Evolutionary conservation across 2,113 vertebrate genomes (phyloP).

Genomic region (Hyaena hyaena): DNA sequence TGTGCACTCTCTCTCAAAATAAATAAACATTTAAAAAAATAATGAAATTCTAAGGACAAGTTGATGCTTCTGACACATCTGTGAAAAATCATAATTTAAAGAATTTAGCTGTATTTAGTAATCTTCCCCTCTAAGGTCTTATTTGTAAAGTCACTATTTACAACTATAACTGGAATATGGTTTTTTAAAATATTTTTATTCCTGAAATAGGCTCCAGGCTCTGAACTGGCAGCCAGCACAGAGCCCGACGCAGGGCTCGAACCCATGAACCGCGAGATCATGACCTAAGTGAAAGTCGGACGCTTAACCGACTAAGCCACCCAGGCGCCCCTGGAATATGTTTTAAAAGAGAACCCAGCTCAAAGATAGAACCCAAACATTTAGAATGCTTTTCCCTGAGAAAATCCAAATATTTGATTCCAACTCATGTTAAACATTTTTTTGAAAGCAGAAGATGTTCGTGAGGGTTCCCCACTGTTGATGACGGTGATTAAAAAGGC

Average conservation of each 20-base stretch:
- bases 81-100: background rate
- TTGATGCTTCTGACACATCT: background rate
- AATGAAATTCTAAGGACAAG: background rate
- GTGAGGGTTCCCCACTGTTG: background rate
- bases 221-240: too few relatives aligned
- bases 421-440: background rate
- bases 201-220: too few relatives aligned
- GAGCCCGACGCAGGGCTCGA: too few relatives aligned
- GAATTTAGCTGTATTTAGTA: background rate
- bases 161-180: background rate
- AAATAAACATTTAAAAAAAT: background rate
- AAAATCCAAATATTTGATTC: constrained; percentile 6
- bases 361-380: background rate
- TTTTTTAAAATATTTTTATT: background rate
- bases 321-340: background rate
- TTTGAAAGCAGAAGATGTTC: background rate
- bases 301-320: too few relatives aligned
- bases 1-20: too few relatives aligned
- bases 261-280: too few relatives aligned
- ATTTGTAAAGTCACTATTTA: background rate
- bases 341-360: background rate
- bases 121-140: background rate
- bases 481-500: background rate
- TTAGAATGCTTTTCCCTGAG: background rate
- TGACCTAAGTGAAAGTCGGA: too few relatives aligned